Percentiles rank a stretch among this genome's conserved stretches.
Conservation (phyloP, 1,140 invertebrate genomes). For the Agrypnia vestita region DNA sequence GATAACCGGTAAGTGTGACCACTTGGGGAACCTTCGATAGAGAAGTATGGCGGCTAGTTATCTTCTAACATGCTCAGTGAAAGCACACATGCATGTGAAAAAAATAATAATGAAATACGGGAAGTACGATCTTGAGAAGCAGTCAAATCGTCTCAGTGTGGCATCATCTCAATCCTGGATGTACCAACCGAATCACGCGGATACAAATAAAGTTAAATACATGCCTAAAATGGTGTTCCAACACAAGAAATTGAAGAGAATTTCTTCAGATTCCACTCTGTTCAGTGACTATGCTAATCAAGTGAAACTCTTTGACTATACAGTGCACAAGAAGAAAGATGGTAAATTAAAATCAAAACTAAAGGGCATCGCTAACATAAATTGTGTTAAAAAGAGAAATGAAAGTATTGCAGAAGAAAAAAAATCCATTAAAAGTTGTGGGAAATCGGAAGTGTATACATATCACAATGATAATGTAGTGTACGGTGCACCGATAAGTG, state of each 20-base stretch:
- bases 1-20: slow-evolving; percentile 44
- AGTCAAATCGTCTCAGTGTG: slow-evolving; percentile 69
- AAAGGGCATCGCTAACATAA: slow-evolving; percentile 30
- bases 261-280: slow-evolving; percentile 70
- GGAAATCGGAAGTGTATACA: slow-evolving; percentile 16
- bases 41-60: slow-evolving; percentile 60
- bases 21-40: slow-evolving; percentile 14
- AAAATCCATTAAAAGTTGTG: not conserved
- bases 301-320: slow-evolving; percentile 69
- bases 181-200: slow-evolving; percentile 65
- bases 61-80: slow-evolving; percentile 39
- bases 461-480: slow-evolving; percentile 54
- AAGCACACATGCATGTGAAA: slow-evolving; percentile 42
- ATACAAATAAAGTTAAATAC: not conserved
- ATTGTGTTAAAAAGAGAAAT: slow-evolving; percentile 26
- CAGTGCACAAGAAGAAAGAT: slow-evolving; percentile 39
- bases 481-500: slow-evolving; percentile 49
- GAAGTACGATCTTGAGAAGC: slow-evolving; percentile 75
- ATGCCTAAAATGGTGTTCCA: slow-evolving; percentile 11
- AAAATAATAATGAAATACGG: slow-evolving; percentile 72
- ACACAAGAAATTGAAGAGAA: slow-evolving; percentile 64
- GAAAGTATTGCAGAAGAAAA: slow-evolving; percentile 1
- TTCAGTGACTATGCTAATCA: slow-evolving; percentile 73
- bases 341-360: slow-evolving; percentile 50
- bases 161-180: slow-evolving; percentile 72